phyloP scores from a whole-genome alignment of 2,113 vertebrate genomes.

The Trematocara zebra region DNA sequence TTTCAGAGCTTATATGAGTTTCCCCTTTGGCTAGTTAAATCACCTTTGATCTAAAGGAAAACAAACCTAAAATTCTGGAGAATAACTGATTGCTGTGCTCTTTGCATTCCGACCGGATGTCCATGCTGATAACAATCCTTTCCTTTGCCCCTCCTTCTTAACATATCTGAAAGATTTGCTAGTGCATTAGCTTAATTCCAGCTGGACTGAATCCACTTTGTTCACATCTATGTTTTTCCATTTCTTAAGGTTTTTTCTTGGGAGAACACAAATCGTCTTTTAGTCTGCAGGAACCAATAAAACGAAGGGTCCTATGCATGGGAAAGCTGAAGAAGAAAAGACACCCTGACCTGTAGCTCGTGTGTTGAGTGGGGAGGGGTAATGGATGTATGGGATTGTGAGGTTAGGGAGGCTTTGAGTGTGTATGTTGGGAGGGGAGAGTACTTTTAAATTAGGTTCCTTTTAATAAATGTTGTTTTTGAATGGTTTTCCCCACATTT shows the following conservation, averaged over 20 bases:
- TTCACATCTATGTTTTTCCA: background rate
- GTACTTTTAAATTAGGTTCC: background rate
- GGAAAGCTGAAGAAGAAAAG: conserved; percentile 25
- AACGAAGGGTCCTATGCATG: conserved; percentile 13
- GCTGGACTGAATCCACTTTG: background rate
- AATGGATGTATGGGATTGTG: background rate
- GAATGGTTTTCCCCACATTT: background rate
- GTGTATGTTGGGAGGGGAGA: background rate
- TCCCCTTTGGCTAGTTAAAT: background rate
- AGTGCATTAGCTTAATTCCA: background rate
- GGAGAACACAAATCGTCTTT: background rate
- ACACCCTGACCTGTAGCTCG: background rate
- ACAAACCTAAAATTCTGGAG: background rate
- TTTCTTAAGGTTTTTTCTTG: background rate
- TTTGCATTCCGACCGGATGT: background rate
- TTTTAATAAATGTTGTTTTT: background rate
- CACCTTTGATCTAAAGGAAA: background rate
- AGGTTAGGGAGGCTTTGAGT: background rate
- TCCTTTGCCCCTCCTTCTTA: background rate
- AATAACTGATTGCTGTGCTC: fast-evolving
- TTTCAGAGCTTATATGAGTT: background rate
- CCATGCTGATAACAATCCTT: background rate
- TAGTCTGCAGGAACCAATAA: conserved; percentile 10
- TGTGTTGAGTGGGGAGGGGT: background rate
- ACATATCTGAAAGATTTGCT: background rate